These are phyloP conservation scores for Orchesellides sinensis DNA, from an alignment of 2,888 invertebrate genomes.

Conservation along the genomic window DNA sequence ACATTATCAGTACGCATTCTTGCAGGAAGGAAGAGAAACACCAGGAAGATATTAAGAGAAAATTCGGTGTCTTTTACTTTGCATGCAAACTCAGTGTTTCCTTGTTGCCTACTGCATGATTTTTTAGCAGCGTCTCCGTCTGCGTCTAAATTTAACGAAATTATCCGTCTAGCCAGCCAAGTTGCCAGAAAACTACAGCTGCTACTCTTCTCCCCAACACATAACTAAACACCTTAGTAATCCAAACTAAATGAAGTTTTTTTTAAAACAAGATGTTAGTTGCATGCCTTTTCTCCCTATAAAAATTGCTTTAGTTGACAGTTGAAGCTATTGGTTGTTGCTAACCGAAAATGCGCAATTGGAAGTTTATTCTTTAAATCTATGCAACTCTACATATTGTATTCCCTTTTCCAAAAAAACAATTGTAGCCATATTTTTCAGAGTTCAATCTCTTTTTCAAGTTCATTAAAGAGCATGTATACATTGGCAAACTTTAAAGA, in stretches of 20 bases:
- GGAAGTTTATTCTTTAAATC: not conserved
- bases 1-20: not conserved
- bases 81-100: not conserved
- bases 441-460: slow-evolving; percentile 29
- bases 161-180: slow-evolving; percentile 47
- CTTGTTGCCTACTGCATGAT: not conserved
- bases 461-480: slow-evolving; percentile 32
- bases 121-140: slow-evolving; percentile 1
- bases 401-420: not conserved
- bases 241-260: not conserved
- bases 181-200: slow-evolving; percentile 61
- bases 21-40: not conserved
- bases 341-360: not conserved
- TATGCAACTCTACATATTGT: not conserved
- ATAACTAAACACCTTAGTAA: slow-evolving; percentile 19
- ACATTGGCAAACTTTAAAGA: not conserved
- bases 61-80: not conserved
- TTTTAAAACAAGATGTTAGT: not conserved
- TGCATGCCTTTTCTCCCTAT: not conserved
- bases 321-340: not conserved
- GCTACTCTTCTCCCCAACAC: slow-evolving; percentile 9
- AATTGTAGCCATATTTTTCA: not conserved
- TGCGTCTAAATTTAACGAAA: slow-evolving; percentile 55
- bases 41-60: not conserved
- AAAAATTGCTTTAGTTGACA: too few relatives aligned